Base-by-base conservation (phyloP, 2,113 vertebrate genomes). In the Tenrec ecaudatus region DNA sequence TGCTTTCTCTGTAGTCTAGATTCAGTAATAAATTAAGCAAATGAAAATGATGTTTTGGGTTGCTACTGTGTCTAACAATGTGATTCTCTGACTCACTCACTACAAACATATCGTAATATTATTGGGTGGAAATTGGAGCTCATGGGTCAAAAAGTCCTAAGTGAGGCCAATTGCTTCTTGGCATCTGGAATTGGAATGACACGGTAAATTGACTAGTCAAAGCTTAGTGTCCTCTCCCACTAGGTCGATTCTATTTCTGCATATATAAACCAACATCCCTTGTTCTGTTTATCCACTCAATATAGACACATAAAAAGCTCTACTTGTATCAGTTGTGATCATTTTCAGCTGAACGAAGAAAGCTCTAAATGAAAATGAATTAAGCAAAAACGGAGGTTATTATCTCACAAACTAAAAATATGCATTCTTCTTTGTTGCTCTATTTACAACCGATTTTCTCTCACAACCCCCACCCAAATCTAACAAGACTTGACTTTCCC, bases 251-350 rank as follows among this genome's bases (percentile, higher is more conserved):
- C 43, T 75, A 47, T 58, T 86, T 90, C 69, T 90, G 15, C n/a
- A 14, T 76, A 6, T 57, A 69, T 12, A 95, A 96, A 43, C 33
- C 33, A 79, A 20, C 20, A 53, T 22, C 60, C 9, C 14, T 71
- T 86, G 23, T 92, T 96, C 29, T 31, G 36, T 82, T 77, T 73
- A 80, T 83, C 89, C 58, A 83, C 89, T 83, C 79, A 95, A 6
- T 19, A 11, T 58, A 75, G 29, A 77, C 10, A 40, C 12, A 40
- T 25, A 29, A 43, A 77, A 92, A 83, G 31, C 12, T 90, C 14
- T 71, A 82, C 73, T 38, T 64, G 14, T 66, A 68, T 92, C 71
- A 69, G 10, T 12, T 17, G 58, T 22, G 10, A 90, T 89, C 25
- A 6, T 93, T 94, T 94, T 80, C 43, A 81, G 31, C 66, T 85